These are phyloP conservation scores for Blastobasis adustella DNA, from an alignment of 2,888 invertebrate species.

Conservation along the genomic window DNA sequence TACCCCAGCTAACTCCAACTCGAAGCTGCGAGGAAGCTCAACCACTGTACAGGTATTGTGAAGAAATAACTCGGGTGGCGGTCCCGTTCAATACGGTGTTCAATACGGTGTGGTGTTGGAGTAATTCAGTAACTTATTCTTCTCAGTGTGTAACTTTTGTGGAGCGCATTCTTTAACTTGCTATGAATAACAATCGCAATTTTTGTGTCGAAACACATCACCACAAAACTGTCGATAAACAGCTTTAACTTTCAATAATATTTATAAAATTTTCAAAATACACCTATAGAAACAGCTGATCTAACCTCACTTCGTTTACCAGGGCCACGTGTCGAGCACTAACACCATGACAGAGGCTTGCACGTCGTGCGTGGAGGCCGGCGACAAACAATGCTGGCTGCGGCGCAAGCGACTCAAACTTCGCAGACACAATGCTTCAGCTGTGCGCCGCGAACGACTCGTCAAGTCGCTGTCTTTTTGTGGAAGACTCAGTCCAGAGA, in stretches of 20 bases:
- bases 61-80: slow-evolving; percentile 3
- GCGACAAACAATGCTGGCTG: slow-evolving; percentile 61
- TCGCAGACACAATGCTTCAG: slow-evolving; percentile 40
- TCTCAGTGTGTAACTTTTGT: too few relatives aligned
- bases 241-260: too few relatives aligned
- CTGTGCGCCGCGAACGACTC: slow-evolving; percentile 56
- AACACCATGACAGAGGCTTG: slow-evolving; percentile 72
- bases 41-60: slow-evolving; percentile 62
- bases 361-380: slow-evolving; percentile 67
- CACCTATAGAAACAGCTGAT: too few relatives aligned
- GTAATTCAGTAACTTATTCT: background rate
- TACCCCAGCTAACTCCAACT: slow-evolving; percentile 56
- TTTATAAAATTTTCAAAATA: too few relatives aligned
- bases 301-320: slow-evolving; percentile 1
- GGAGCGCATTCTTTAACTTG: too few relatives aligned
- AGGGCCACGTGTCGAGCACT: slow-evolving; percentile 70
- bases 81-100: too few relatives aligned
- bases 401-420: slow-evolving; percentile 57
- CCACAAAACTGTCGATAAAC: too few relatives aligned
- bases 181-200: too few relatives aligned
- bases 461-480: slow-evolving; percentile 86
- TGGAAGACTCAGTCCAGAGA: slow-evolving; percentile 74
- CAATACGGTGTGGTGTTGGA: slow-evolving; percentile 2
- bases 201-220: too few relatives aligned
- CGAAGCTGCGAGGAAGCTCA: slow-evolving; percentile 62